These are phyloP conservation scores for Pogonocherus hispidulus DNA, from an alignment of 2,888 invertebrate species.

Conservation along the genomic window DNA sequence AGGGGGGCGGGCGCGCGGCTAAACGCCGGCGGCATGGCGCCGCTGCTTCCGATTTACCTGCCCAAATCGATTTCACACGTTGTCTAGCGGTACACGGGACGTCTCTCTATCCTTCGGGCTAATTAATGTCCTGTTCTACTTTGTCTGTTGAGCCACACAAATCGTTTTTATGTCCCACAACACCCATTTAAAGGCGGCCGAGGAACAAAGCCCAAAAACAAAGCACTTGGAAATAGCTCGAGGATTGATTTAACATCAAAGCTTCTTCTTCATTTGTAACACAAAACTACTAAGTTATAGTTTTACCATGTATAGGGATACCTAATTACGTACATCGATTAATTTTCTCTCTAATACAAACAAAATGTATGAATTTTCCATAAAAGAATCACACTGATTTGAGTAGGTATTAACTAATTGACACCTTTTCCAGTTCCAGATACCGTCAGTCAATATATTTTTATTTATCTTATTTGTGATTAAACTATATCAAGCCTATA, in stretches of 20 bases:
- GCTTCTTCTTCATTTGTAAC: not conserved
- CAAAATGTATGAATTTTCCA: too few relatives aligned
- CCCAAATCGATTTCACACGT: conserved; percentile 65
- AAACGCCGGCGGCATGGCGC: conserved; percentile 64
- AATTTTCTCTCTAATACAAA: too few relatives aligned
- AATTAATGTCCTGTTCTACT: conserved; percentile 51
- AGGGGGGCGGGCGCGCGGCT: conserved; percentile 56
- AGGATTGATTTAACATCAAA: not conserved
- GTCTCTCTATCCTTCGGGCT: conserved; percentile 45
- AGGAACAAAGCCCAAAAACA: not conserved
- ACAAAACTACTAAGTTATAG: too few relatives aligned
- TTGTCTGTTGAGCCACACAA: conserved; percentile 50
- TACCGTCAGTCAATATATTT: too few relatives aligned
- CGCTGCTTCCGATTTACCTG: conserved; percentile 64
- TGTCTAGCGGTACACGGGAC: conserved; percentile 55
- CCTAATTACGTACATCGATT: too few relatives aligned
- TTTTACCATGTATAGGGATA: too few relatives aligned
- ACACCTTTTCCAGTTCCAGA: too few relatives aligned
- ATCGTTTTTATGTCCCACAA: conserved; percentile 52
- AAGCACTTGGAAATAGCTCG: not conserved
- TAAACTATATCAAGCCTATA: too few relatives aligned
- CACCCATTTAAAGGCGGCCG: conserved; percentile 44
- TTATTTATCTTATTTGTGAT: too few relatives aligned
- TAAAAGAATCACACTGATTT: too few relatives aligned
- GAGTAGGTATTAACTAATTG: too few relatives aligned